phyloP scores from a whole-genome alignment of 2,113 vertebrate genomes.

The Ophthalmolycus amberensis region DNA sequence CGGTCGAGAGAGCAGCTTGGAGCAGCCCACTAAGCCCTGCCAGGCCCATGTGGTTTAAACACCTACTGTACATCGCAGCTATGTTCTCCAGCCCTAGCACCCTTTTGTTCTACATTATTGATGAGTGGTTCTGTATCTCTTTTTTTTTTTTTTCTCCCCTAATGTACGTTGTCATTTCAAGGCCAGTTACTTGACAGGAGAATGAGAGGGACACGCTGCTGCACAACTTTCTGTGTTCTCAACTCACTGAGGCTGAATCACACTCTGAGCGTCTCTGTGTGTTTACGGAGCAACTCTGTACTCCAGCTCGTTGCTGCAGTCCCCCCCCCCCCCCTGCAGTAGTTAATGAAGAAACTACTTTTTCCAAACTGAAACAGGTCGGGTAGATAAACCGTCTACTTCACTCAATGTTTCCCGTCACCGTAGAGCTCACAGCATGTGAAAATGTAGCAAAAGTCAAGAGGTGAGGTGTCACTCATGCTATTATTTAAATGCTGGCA shows the following conservation, averaged over 20 bases:
- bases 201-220: conserved; percentile 41
- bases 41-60: conserved; percentile 86
- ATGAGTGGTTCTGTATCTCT: neutral
- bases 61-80: neutral
- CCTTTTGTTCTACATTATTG: conserved; percentile 6
- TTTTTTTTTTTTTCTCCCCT: conserved; percentile 2
- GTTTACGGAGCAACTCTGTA: conserved; percentile 34
- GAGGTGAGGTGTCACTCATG: conserved; percentile 5
- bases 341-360: conserved; percentile 9
- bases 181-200: conserved; percentile 76
- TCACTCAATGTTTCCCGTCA: neutral
- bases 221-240: conserved; percentile 54
- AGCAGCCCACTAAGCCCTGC: conserved; percentile 85
- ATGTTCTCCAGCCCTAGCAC: conserved; percentile 12
- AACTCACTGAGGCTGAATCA: conserved; percentile 56
- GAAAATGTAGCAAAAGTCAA: conserved; percentile 22
- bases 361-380: neutral
- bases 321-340: neutral
- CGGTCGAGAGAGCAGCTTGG: conserved; percentile 89
- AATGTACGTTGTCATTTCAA: conserved; percentile 42
- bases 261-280: conserved; percentile 46
- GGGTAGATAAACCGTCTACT: neutral
- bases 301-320: conserved; percentile 16
- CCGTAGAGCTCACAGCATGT: neutral
- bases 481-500: neutral